Base-by-base conservation (phyloP, 2,797 vertebrate genomes). In the Schizothorax lantsangensis region DNA sequence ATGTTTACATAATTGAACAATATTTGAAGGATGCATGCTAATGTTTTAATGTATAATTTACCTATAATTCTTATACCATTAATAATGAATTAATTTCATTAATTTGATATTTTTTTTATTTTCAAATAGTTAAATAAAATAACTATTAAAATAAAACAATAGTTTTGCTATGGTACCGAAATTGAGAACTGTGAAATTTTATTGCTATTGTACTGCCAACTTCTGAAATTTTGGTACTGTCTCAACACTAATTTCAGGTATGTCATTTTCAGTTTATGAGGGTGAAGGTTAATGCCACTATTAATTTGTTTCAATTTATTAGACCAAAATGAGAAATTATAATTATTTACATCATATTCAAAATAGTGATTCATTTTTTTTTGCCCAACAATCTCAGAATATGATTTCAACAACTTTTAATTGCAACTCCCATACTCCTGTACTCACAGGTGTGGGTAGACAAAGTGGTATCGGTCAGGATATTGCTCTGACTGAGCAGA, bases 401-500 rank as follows among this genome's bases (percentile, higher is more conserved):
- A 47, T 30, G 17, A 21, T 30, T 36, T 71, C 17, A 12, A 75
- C 74, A 54, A 77, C 49, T 23, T 77, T 54, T 36, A 38, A 54
- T 14, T 38, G 19, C 1, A 73, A 45, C 40, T 43, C 3, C 2
- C 0, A 2, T 94, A 97, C n/a, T n/a, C n/a, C n/a, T n/a, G n/a
- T n/a, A n/a, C 97, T 97, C 95, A 98, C 97, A 95, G 72, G 88
- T 90, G 17, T 94, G 86, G 90, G 95, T 93, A 68, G 95, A 94
- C 89, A 93, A 94, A 79, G 89, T 89, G 6, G 96, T 94, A 93
- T 95, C 95, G 89, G 94, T 95, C 19, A 95, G 91, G 90, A 96
- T 93, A 26, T 81, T 90, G 89, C 74, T 85, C 12, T 91, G 89
- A 82, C 86, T 91, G 90, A 89, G 94, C 88, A 97, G 94, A 40